Conservation (phyloP, 1,140 invertebrate species). For the Armadillidium nasatum region DNA sequence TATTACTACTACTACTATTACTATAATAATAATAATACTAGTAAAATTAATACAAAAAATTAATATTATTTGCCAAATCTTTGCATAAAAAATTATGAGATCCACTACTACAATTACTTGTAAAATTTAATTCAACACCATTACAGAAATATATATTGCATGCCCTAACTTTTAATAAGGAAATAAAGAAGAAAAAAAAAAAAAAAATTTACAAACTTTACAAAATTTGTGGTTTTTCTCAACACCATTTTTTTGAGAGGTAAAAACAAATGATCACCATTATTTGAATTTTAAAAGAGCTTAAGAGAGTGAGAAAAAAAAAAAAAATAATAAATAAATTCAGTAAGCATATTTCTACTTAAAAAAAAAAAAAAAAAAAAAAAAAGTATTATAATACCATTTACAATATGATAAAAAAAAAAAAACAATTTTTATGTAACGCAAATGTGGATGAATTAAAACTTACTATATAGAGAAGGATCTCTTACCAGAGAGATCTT, state of each 20-base stretch:
- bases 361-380: neutral
- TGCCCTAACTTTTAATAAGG: too few species aligned
- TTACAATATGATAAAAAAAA: too few species aligned
- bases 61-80: too few species aligned
- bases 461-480: conserved; percentile 29
- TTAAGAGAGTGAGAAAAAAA: neutral
- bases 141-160: too few species aligned
- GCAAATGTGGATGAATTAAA: too few species aligned
- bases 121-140: too few species aligned
- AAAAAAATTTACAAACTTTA: neutral
- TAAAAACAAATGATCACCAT: neutral
- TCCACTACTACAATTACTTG: too few species aligned
- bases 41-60: too few species aligned
- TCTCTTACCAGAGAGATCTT: conserved; percentile 39
- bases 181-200: neutral
- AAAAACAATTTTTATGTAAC: too few species aligned
- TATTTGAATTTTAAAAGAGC: neutral
- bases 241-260: neutral
- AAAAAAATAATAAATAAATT: neutral
- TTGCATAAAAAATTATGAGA: too few species aligned
- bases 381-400: neutral
- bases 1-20: too few species aligned
- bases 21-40: too few species aligned
- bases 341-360: neutral
- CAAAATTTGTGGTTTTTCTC: neutral